Conservation (phyloP, 1,140 invertebrate species). For the Melipona quadrifasciata region DNA sequence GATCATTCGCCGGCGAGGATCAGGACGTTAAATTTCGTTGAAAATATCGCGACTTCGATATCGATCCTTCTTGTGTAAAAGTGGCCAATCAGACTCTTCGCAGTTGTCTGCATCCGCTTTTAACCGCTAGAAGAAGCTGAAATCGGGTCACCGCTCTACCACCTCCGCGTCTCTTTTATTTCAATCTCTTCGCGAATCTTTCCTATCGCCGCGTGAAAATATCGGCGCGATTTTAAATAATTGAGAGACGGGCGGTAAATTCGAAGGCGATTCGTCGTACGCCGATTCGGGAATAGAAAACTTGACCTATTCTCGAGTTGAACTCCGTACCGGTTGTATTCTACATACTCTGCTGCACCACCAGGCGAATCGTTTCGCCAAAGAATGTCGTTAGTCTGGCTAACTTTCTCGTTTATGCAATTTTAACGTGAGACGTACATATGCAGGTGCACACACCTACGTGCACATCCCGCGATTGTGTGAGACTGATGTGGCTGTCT, state of each 20-base stretch:
- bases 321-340: neutral
- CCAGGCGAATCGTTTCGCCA: neutral
- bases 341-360: neutral
- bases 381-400: neutral
- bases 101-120: neutral
- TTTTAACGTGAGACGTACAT: neutral
- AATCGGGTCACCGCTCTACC: conserved; percentile 25
- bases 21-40: neutral
- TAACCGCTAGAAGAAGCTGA: neutral
- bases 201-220: neutral
- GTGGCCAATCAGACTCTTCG: neutral
- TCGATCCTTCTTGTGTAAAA: neutral
- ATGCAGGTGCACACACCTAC: neutral
- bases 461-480: too few relatives aligned
- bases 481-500: too few relatives aligned
- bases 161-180: neutral
- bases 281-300: neutral
- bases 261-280: neutral
- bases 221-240: neutral
- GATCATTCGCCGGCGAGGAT: neutral
- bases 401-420: too few relatives aligned
- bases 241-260: neutral
- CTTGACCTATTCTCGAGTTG: neutral
- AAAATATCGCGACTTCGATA: neutral
- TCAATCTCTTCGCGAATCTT: neutral